Percentiles rank a stretch among this genome's conserved stretches.
phyloP scores from a whole-genome alignment of 2,797 vertebrate genomes.

The Nyctalus aviator region DNA sequence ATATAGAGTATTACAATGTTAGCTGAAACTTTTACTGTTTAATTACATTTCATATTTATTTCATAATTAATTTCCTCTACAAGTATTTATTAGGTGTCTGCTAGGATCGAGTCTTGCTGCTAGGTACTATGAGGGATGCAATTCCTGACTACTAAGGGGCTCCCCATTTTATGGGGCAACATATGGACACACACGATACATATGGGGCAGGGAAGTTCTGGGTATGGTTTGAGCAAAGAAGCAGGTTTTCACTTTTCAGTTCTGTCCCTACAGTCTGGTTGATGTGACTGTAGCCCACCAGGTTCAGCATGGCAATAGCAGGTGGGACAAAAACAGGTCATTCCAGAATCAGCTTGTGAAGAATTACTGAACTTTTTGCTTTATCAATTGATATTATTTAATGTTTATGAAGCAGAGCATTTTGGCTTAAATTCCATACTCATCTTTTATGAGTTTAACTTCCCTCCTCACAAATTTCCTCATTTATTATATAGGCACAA shows the following conservation, averaged over 20 bases:
- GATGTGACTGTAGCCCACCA: neutral
- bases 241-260: neutral
- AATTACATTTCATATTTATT: neutral
- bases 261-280: neutral
- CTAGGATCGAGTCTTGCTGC: neutral
- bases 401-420: neutral
- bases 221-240: neutral
- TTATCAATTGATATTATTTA: neutral
- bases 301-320: neutral
- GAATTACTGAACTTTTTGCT: neutral
- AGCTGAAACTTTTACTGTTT: neutral
- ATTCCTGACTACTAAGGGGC: neutral
- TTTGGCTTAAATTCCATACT: neutral
- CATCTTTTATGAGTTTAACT: neutral
- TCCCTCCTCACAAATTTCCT: neutral
- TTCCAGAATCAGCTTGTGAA: neutral
- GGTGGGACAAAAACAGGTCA: neutral
- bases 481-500: neutral
- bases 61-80: neutral
- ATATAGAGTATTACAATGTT: constrained; percentile 19
- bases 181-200: neutral
- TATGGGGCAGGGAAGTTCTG: neutral
- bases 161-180: neutral
- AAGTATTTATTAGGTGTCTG: neutral
- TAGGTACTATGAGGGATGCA: neutral